Evolutionary conservation across 2,113 vertebrate genomes (phyloP).

Genomic region (Corapipo altera): DNA sequence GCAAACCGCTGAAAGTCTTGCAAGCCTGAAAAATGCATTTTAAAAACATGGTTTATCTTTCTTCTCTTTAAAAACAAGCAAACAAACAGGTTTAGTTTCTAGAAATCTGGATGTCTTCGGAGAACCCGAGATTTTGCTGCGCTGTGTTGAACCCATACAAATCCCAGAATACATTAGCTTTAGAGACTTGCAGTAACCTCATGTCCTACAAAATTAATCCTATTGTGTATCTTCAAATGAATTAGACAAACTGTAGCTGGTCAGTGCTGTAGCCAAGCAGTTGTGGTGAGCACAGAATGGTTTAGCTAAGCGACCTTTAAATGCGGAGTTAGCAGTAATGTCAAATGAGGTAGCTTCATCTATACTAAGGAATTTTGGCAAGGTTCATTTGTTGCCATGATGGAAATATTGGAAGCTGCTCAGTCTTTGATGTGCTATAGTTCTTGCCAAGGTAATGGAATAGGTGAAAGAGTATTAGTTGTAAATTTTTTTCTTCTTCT

Average conservation of each 20-base stretch:
- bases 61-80: background rate
- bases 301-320: background rate
- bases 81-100: background rate
- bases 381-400: slow-evolving; percentile 1
- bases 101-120: background rate
- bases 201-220: background rate
- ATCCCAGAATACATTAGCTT: background rate
- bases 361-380: background rate
- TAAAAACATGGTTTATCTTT: background rate
- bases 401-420: slow-evolving; percentile 2
- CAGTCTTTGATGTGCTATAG: background rate
- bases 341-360: background rate
- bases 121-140: background rate
- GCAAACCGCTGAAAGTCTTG: background rate
- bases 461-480: background rate
- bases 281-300: background rate
- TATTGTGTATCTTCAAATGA: background rate
- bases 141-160: background rate
- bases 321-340: background rate
- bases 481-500: background rate
- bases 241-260: background rate
- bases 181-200: background rate
- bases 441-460: background rate
- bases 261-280: background rate
- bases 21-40: background rate